Evolutionary conservation across 2,797 vertebrate species (phyloP), one percentile per base, ranked within the genome.

Genomic region (Taeniopygia guttata): DNA sequence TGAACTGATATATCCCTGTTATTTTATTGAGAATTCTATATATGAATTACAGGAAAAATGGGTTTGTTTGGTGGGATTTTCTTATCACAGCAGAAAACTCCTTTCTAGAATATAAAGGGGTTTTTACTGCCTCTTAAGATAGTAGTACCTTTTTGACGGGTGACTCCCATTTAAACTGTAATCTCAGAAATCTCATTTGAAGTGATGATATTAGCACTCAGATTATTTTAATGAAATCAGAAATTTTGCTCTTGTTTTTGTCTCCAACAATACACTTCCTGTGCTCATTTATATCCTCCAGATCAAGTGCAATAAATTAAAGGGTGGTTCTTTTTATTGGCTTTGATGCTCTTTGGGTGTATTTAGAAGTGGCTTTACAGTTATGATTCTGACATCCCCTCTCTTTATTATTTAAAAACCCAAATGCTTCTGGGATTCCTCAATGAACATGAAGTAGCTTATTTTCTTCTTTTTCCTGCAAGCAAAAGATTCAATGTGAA

Each of bases 1-100:
- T 86, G 30, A 51, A 77, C 5, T 27, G 5, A 15, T 54, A 22
- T 16, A 0, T 13, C 7, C 27, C 10, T 38, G 4, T 0, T 38
- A 58, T 64, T n/a, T 20, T 42, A 9, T 27, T 67, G 20, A 45
- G 8, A 85, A 29, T 55, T n/a, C 12, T 29, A 8, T 45, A 22
- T 20, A 63, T 7, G 9, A 46, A 62, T 58, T 76, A 15, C 6
- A 51, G 13, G 11, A 32, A 16, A 72, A 89, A 34, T 20, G 3
- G 1, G 5, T 19, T 77, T 21, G 2, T 52, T 93, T n/a, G 5
- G 16, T 38, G 23, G 1, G 1, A 7, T 38, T 89, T 90, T 66
- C n/a, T 62, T 64, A 60, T 32, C 3, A 21, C 10, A 51, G 36
- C 17, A 67, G 45, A 14, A 54, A 78, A 59, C 9, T 54, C 25